These are phyloP conservation scores for Rhinella marina DNA, from an alignment of 2,797 vertebrate genomes.

Conservation along the genomic window DNA sequence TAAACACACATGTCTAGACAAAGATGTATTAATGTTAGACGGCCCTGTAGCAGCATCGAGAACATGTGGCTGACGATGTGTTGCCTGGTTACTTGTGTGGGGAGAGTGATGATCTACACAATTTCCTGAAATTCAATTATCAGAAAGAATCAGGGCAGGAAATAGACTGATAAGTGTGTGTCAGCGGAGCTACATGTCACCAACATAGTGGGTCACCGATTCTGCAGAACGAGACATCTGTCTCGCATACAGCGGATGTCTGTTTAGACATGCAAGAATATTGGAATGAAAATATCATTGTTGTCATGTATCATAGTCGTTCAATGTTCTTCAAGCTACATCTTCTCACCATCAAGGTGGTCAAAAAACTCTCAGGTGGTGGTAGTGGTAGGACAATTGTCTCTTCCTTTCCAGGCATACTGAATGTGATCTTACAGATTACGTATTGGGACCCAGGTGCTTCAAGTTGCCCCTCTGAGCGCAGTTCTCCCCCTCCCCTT, in stretches of 20 bases:
- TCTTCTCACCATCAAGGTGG: neutral
- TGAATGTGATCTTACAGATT: no score
- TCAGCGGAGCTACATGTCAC: slow-evolving; percentile 27
- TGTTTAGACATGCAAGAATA: slow-evolving; percentile 22
- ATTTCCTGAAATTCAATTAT: slow-evolving; percentile 61
- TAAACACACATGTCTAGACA: slow-evolving; percentile 46
- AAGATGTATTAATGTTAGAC: slow-evolving; percentile 45
- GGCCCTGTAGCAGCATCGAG: slow-evolving; percentile 29
- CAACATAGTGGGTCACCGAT: slow-evolving; percentile 16
- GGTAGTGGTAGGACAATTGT: no score
- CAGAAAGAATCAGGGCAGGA: slow-evolving; percentile 60
- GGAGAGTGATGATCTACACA: slow-evolving; percentile 51
- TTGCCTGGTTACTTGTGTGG: slow-evolving; percentile 59
- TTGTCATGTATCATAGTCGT: slow-evolving; percentile 4
- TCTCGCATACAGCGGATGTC: neutral
- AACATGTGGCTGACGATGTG: slow-evolving; percentile 49
- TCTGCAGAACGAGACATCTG: slow-evolving; percentile 5
- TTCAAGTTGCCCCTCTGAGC: neutral
- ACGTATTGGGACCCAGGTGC: no score
- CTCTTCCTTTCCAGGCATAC: no score
- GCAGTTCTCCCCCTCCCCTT: neutral
- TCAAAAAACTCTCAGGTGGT: neutral
- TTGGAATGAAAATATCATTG: neutral
- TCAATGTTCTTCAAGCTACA: neutral
- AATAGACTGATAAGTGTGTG: slow-evolving; percentile 47